These are phyloP conservation scores for Mystacides longicornis DNA, from an alignment of 2,888 invertebrate species.

Conservation along the genomic window DNA sequence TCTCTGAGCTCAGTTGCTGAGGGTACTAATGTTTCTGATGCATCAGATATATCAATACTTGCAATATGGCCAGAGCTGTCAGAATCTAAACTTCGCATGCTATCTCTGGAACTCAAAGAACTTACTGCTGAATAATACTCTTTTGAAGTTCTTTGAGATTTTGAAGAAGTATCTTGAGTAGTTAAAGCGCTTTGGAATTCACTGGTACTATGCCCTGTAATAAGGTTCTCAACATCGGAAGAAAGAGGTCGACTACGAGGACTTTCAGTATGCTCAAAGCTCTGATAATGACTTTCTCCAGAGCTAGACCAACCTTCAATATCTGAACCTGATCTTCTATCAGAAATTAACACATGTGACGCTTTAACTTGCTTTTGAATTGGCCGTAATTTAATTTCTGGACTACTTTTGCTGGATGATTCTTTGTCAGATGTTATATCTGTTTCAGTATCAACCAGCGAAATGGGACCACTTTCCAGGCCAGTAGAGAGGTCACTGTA, in stretches of 20 bases:
- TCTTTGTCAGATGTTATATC: conserved; percentile 43
- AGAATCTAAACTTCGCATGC: conserved; percentile 84
- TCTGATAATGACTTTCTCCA: conserved; percentile 83
- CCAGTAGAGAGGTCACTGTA: conserved; percentile 39
- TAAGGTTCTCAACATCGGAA: conserved; percentile 77
- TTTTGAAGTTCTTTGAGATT: conserved; percentile 67
- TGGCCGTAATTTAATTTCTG: conserved; percentile 39
- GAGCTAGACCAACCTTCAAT: conserved; percentile 79
- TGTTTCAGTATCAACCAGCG: conserved; percentile 44
- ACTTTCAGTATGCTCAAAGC: conserved; percentile 72
- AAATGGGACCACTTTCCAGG: conserved; percentile 48
- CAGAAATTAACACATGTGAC: conserved; percentile 43
- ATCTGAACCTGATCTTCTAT: conserved; percentile 70
- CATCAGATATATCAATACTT: conserved; percentile 84
- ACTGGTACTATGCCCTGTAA: conserved; percentile 67
- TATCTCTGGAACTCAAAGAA: conserved; percentile 81
- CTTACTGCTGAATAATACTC: conserved; percentile 83
- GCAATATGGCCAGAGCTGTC: conserved; percentile 84
- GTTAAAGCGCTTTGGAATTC: conserved; percentile 83
- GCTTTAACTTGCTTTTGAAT: conserved; percentile 43
- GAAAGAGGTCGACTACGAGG: conserved; percentile 71
- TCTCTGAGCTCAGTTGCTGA: conserved; percentile 77
- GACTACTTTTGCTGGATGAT: conserved; percentile 44
- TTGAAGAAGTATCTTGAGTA: conserved; percentile 67
- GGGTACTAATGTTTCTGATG: conserved; percentile 88